Percentiles rank a stretch among this genome's conserved stretches.
These are phyloP conservation scores for Limnephilus marmoratus DNA, from an alignment of 2,888 invertebrate genomes.

Conservation along the genomic window DNA sequence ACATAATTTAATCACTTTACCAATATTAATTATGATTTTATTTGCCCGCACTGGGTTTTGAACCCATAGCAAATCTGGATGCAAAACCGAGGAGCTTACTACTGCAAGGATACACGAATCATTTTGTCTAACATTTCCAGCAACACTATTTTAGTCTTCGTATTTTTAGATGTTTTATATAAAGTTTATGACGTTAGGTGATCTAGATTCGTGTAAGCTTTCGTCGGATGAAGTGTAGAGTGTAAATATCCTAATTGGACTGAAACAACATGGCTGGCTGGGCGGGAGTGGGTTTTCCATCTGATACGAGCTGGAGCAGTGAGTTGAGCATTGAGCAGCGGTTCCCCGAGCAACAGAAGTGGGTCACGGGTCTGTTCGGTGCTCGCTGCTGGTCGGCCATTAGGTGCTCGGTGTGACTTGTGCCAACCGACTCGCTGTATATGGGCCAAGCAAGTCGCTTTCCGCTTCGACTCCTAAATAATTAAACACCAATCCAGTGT, in stretches of 20 bases:
- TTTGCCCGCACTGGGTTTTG: too few relatives aligned
- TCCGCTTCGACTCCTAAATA: constrained; percentile 22
- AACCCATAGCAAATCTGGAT: too few relatives aligned
- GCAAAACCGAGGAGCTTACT: not conserved
- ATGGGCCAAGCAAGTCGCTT: constrained; percentile 29
- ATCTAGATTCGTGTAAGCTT: not conserved
- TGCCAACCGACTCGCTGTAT: constrained; percentile 3
- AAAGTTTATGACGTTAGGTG: not conserved
- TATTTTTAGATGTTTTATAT: not conserved
- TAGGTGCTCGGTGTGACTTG: not conserved
- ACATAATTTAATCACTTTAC: too few relatives aligned
- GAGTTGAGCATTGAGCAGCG: not conserved
- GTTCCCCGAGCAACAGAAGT: constrained; percentile 4
- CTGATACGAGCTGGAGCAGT: not conserved
- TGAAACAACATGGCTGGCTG: not conserved
- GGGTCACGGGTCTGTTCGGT: not conserved
- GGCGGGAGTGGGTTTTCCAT: not conserved
- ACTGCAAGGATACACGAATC: too few relatives aligned
- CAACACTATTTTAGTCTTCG: not conserved
- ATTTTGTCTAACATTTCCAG: too few relatives aligned
- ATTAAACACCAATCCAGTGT: constrained; percentile 17
- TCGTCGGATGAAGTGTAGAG: not conserved
- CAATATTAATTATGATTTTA: too few relatives aligned
- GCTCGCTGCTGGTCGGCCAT: not conserved
- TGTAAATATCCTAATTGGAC: not conserved